Evolutionary conservation across 2,797 vertebrate genomes (phyloP).

Genomic region (Tiaroga cobitis): DNA sequence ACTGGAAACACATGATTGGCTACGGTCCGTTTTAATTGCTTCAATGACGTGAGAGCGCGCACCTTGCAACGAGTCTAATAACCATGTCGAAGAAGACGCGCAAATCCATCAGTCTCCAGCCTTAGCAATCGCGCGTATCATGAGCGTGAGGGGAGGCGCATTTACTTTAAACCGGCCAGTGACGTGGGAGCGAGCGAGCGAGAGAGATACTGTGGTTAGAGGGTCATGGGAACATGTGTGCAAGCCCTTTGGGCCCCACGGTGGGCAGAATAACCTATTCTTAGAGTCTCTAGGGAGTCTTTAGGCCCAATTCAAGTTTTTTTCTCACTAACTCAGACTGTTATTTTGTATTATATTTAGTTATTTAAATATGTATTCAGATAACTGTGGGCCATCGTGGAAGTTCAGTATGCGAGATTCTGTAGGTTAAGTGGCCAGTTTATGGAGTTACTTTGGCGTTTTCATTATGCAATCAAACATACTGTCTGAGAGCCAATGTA

Average conservation of each 20-base stretch:
- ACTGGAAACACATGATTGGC: neutral
- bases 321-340: slow-evolving; percentile 62
- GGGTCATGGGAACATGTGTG: slow-evolving; percentile 79
- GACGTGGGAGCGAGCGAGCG: slow-evolving; percentile 51
- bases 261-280: slow-evolving; percentile 58
- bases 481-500: neutral
- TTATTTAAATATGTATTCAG: neutral
- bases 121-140: neutral
- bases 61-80: neutral
- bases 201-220: slow-evolving; percentile 40
- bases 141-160: neutral
- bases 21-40: neutral
- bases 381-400: neutral
- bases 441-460: neutral
- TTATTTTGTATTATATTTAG: neutral
- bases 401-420: neutral
- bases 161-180: slow-evolving; percentile 66
- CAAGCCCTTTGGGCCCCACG: slow-evolving; percentile 75
- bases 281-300: slow-evolving; percentile 50
- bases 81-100: neutral
- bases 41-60: neutral
- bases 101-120: neutral
- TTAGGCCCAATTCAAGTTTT: slow-evolving; percentile 51
- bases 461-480: neutral
- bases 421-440: neutral